phyloP scores from a whole-genome alignment of 2,113 vertebrate species.

The Pycnonotus jocosus region DNA sequence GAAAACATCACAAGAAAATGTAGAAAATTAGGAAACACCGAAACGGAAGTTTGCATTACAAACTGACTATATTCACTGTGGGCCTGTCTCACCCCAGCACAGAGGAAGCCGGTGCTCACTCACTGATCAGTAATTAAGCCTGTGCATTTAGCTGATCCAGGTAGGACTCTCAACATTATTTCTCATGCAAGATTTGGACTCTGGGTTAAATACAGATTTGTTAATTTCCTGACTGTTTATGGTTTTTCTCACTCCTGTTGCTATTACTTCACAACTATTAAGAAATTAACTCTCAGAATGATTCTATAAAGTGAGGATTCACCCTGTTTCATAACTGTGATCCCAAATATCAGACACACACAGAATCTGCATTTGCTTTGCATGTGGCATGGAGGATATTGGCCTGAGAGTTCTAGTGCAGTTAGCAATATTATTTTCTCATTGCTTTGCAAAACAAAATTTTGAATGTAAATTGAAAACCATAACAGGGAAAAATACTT shows the following conservation, averaged over 20 bases:
- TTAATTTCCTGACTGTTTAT: not conserved
- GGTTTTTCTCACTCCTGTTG: not conserved
- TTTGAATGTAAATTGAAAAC: not conserved
- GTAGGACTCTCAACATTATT: not conserved
- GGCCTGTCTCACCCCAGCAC: not conserved
- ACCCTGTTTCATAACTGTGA: accelerated
- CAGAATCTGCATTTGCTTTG: not conserved
- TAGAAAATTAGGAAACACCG: not conserved
- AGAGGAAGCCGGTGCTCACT: not conserved
- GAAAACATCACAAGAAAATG: not conserved
- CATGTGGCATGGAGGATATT: not conserved
- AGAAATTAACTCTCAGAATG: not conserved
- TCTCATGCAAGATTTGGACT: not conserved
- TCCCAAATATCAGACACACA: not conserved
- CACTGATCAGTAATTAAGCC: not conserved
- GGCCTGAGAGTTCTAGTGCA: not conserved
- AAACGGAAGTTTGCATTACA: not conserved
- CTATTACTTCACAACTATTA: not conserved
- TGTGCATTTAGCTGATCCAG: not conserved
- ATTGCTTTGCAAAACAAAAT: not conserved
- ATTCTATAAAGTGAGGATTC: not conserved
- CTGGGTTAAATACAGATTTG: not conserved
- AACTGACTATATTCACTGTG: not conserved
- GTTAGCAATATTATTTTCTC: not conserved
- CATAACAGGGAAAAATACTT: not conserved